These are phyloP conservation scores for Lophochroa leadbeateri DNA, from an alignment of 2,113 vertebrate genomes.

Conservation along the genomic window DNA sequence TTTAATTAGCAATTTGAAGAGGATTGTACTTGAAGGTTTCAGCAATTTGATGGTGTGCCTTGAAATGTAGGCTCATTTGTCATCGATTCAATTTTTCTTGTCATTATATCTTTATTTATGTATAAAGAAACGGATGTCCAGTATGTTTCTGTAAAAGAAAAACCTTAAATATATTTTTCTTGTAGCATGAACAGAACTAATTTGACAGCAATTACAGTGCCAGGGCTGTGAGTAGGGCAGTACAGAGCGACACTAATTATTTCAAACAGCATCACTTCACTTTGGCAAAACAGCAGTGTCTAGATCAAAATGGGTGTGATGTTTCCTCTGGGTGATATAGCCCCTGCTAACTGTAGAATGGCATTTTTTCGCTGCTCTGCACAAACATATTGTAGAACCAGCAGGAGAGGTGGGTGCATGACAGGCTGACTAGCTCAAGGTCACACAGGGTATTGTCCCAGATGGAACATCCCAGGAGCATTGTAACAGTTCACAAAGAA, in stretches of 20 bases:
- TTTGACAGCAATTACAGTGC: conserved; percentile 13
- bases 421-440: not conserved
- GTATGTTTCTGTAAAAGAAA: not conserved
- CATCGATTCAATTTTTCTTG: not conserved
- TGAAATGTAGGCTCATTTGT: conserved; percentile 14
- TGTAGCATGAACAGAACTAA: not conserved
- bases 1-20: not conserved
- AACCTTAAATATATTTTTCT: not conserved
- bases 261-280: not conserved
- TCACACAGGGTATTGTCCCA: not conserved
- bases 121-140: not conserved
- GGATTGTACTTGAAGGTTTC: not conserved
- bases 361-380: not conserved
- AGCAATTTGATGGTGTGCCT: not conserved
- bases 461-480: not conserved
- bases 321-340: not conserved
- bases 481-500: not conserved
- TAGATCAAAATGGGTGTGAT: not conserved
- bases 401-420: not conserved
- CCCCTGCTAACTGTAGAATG: not conserved
- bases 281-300: not conserved
- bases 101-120: not conserved
- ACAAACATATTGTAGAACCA: not conserved
- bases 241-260: not conserved
- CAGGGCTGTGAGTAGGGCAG: not conserved